Percentiles rank a stretch among this genome's conserved stretches.
phyloP scores from a whole-genome alignment of 2,113 vertebrate genomes.

The Hemiprocne comata region DNA sequence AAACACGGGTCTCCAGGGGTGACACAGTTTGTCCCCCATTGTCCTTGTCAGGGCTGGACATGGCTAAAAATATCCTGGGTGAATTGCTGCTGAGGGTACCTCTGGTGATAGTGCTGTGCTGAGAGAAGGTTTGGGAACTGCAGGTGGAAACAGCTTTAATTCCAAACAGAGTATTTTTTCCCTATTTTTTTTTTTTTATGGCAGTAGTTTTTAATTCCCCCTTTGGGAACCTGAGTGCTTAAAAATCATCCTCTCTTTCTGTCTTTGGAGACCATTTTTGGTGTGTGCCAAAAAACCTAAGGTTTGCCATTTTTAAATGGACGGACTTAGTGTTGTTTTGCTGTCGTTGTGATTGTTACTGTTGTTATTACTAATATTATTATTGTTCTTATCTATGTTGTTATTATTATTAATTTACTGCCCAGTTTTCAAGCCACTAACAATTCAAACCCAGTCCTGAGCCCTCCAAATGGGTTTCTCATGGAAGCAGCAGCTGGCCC shows the following conservation, averaged over 20 bases:
- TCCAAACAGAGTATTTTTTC: neutral
- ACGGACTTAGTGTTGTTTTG: no score
- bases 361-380: no score
- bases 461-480: conserved; percentile 2
- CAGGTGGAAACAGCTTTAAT: neutral
- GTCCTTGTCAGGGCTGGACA: neutral
- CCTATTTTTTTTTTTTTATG: no score
- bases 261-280: neutral
- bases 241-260: neutral
- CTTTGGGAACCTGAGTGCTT: neutral
- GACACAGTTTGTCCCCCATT: neutral
- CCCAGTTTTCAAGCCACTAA: conserved; percentile 6
- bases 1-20: no score
- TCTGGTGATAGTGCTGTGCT: fast-evolving
- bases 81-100: neutral
- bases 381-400: no score
- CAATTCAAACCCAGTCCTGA: conserved; percentile 35
- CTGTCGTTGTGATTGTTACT: no score
- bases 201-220: neutral
- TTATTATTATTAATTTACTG: neutral
- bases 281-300: neutral
- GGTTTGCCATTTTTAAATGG: neutral
- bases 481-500: neutral
- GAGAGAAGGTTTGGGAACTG: neutral
- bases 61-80: neutral